Percentiles rank a stretch among this genome's conserved stretches.
These are phyloP conservation scores for Aphelenchoides besseyi DNA, from an alignment of 1,140 invertebrate species.

Conservation along the genomic window DNA sequence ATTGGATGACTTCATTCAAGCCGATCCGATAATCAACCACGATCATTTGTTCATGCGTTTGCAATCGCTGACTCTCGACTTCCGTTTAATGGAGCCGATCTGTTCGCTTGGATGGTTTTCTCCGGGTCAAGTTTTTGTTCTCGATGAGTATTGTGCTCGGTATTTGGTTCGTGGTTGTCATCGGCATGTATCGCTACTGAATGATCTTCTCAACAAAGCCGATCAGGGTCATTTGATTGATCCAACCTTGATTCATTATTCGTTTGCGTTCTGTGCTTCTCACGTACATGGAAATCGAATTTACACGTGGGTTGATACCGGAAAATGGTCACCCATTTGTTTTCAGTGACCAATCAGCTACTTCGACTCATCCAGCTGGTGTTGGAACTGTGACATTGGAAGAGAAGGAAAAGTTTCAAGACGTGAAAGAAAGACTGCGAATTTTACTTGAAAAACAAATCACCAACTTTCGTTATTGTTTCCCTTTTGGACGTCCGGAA, in stretches of 20 bases:
- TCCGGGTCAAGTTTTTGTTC: constrained; percentile 92
- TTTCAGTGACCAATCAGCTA: no score
- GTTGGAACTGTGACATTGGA: constrained; percentile 94
- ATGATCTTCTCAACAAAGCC: constrained; percentile 87
- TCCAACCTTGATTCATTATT: constrained; percentile 95
- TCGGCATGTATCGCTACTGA: constrained; percentile 90
- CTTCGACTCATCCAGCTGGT: constrained; percentile 95
- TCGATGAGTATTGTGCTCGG: constrained; percentile 95
- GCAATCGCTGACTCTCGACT: constrained; percentile 87
- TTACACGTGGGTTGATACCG: constrained; percentile 67
- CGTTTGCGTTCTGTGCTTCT: constrained; percentile 96
- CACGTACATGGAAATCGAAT: constrained; percentile 86
- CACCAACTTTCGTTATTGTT: constrained; percentile 96
- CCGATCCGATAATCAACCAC: constrained; percentile 95
- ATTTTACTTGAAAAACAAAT: constrained; percentile 94
- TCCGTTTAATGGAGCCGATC: constrained; percentile 90
- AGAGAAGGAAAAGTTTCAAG: constrained; percentile 95
- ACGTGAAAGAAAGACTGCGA: constrained; percentile 88
- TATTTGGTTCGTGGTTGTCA: constrained; percentile 96
- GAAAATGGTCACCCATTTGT: background rate
- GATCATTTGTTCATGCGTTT: constrained; percentile 83
- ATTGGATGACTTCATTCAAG: constrained; percentile 92
- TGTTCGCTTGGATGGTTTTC: constrained; percentile 99
- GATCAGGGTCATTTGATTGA: constrained; percentile 93
- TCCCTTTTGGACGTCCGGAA: constrained; percentile 96